Evolutionary conservation across 2,888 invertebrate species (phyloP).

Genomic region (Loripinus fragilis): DNA sequence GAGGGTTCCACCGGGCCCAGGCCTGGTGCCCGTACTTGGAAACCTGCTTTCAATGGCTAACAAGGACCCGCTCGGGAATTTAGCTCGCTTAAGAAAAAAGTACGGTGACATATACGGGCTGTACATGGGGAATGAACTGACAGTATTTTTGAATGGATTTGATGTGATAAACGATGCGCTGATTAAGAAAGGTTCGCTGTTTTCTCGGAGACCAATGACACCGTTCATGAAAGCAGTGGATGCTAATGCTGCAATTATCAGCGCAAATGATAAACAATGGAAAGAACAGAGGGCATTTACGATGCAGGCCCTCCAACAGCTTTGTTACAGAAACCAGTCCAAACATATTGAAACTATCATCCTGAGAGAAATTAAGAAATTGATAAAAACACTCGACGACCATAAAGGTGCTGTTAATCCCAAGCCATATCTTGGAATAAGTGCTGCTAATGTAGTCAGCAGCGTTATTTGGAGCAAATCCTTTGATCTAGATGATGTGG

Average conservation of each 20-base stretch:
- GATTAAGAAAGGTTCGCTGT: constrained; percentile 37
- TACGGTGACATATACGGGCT: constrained; percentile 49
- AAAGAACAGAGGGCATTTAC: constrained; percentile 39
- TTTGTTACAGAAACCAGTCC: constrained; percentile 36
- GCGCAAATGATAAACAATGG: constrained; percentile 33
- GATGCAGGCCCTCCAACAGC: constrained; percentile 22
- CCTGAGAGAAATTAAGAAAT: constrained; percentile 14
- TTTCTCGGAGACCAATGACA: constrained; percentile 23
- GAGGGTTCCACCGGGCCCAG: constrained; percentile 44
- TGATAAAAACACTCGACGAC: neutral
- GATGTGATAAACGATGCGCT: constrained; percentile 48
- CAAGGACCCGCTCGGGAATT: constrained; percentile 15
- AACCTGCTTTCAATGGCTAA: constrained; percentile 41
- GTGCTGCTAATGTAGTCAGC: constrained; percentile 62
- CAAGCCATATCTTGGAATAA: constrained; percentile 28
- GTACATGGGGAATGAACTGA: constrained; percentile 40
- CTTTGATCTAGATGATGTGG: constrained; percentile 38
- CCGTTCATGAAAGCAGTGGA: constrained; percentile 9
- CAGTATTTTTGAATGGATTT: constrained; percentile 46
- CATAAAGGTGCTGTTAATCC: constrained; percentile 35
- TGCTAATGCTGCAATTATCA: constrained; percentile 21
- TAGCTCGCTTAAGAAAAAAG: constrained; percentile 21
- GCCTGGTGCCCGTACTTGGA: constrained; percentile 45
- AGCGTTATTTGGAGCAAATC: constrained; percentile 49
- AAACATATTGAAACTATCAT: constrained; percentile 34